Base-by-base conservation (phyloP, 2,113 vertebrate genomes). In the Myiagra hebetior region DNA sequence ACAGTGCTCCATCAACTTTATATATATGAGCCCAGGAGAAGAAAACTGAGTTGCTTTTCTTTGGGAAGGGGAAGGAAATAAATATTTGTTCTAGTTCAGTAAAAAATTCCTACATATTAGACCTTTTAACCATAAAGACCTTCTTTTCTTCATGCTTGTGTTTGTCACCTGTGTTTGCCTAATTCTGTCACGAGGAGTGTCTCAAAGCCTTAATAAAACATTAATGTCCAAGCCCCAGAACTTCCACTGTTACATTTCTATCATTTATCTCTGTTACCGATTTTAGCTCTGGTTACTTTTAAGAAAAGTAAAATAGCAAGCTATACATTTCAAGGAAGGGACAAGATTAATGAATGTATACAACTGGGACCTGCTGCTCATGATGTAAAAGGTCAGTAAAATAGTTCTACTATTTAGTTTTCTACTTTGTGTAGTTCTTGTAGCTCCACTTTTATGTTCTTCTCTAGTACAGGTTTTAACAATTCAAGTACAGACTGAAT, bases 141-240 rank as follows among this genome's bases (percentile, higher is more conserved):
- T 85, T 75, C 9, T 39, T 75, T 92, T 92, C n/a, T 87, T 87
- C 50, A 35, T 42, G 6, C 33, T 92, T 87, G 65, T 75, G 68
- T 88, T 81, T 92, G 74, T 91, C 74, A 87, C 50, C 55, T 92
- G 24, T 83, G 52, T 93, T 96, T 96, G 57, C 91, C 75, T 93
- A 78, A 74, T 87, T 86, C 67, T 92, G 81, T 75, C 90, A 79
- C 1, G 10, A 86, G 6, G 44, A 26, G 55, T 64, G 18, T 74
- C 76, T 88, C 56, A 85, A 95, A 93, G 46, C 46, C 52, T 89
- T 75, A 80, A 91, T 87, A 80, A 95, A 95, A 82, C 80, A 72
- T 89, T 85, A 57, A 88, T 63, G 91, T 74, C 84, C 69, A 91
- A 93, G 31, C 55, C 23, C 35, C 35, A 63, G 67, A 94, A 80